phyloP scores from a whole-genome alignment of 2,888 invertebrate species.

The Malthinus flaveolus region DNA sequence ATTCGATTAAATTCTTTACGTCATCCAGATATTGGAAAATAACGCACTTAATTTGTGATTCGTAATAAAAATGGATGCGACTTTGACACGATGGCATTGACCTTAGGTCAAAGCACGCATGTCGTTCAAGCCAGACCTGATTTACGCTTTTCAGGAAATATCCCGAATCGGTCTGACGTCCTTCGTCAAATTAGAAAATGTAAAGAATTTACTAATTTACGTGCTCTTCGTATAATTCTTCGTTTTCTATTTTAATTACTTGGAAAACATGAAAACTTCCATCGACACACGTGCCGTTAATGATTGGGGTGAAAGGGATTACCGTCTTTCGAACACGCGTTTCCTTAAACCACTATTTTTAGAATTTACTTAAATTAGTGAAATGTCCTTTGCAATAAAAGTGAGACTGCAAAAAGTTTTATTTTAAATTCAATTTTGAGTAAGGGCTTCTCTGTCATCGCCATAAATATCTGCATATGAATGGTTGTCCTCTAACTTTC shows the following conservation, averaged over 20 bases:
- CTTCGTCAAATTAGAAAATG: constrained; percentile 8
- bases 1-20: too few species aligned
- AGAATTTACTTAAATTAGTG: too few species aligned
- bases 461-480: too few species aligned
- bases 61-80: not conserved
- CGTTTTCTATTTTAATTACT: constrained; percentile 14
- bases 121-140: constrained; percentile 15
- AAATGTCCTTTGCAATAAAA: too few species aligned
- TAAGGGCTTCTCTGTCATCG: too few species aligned
- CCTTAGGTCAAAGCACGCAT: constrained; percentile 22
- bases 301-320: too few species aligned
- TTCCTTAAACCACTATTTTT: too few species aligned
- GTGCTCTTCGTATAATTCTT: constrained; percentile 11
- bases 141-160: constrained; percentile 23
- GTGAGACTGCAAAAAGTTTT: too few species aligned
- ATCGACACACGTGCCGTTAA: constrained; percentile 11
- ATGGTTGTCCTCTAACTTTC: too few species aligned
- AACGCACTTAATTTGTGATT: constrained; percentile 8
- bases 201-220: constrained; percentile 15
- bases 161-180: constrained; percentile 10
- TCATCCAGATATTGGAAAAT: constrained; percentile 1
- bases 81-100: constrained; percentile 26
- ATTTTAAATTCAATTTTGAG: too few species aligned
- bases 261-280: constrained; percentile 13
- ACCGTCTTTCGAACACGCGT: too few species aligned